phyloP scores from a whole-genome alignment of 1,140 invertebrate species.

The Hypsibius dujardini region DNA sequence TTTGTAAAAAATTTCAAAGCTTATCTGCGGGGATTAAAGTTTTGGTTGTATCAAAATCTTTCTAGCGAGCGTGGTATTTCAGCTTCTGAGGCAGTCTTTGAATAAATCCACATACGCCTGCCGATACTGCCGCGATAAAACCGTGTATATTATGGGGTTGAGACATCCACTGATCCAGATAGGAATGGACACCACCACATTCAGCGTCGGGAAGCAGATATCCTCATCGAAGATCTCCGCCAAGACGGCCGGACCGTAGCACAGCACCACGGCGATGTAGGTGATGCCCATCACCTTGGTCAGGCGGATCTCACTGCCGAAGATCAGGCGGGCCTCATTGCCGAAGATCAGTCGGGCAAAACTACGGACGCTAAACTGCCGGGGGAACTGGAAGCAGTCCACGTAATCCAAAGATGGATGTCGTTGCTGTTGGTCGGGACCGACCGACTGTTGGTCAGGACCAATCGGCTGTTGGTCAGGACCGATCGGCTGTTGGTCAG shows the following conservation, averaged over 20 bases:
- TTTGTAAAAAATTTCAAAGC: no score
- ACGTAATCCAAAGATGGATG: no score
- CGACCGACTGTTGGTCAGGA: no score
- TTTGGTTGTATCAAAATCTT: no score
- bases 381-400: background rate
- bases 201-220: background rate
- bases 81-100: background rate
- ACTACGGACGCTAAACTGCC: background rate
- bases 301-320: background rate
- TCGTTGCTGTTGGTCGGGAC: no score
- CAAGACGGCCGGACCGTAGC: background rate
- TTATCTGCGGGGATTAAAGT: no score
- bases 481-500: no score
- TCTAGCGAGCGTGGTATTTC: no score
- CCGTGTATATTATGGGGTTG: background rate
- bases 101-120: background rate
- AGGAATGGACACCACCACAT: background rate
- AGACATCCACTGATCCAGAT: background rate
- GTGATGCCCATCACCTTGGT: background rate
- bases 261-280: background rate
- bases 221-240: background rate
- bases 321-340: background rate
- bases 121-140: background rate
- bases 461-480: no score
- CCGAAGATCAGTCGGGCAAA: slow-evolving; percentile 4